phyloP scores from a whole-genome alignment of 2,797 vertebrate genomes.

The Danio choprae region DNA sequence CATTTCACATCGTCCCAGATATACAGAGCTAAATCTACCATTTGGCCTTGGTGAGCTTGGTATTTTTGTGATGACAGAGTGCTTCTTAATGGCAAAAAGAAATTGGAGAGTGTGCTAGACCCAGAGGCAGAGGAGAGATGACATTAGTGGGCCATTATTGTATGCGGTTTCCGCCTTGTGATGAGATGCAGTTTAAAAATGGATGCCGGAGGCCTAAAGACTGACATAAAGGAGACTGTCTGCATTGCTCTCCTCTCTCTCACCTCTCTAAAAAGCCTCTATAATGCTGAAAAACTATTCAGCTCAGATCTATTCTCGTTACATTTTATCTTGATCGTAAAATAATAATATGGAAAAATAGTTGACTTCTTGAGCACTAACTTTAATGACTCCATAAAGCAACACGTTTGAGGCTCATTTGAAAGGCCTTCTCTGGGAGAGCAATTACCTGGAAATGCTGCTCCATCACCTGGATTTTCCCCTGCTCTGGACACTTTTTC shows the following conservation, averaged over 20 bases:
- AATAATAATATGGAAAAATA: neutral
- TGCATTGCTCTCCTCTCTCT: neutral
- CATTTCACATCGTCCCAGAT: slow-evolving; percentile 22
- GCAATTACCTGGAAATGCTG: slow-evolving; percentile 91
- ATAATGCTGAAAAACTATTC: neutral
- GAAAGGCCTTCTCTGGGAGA: neutral
- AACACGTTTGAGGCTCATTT: neutral
- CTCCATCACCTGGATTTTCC: slow-evolving; percentile 95
- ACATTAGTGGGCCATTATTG: slow-evolving; percentile 38
- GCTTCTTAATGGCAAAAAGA: slow-evolving; percentile 31
- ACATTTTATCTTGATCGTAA: neutral
- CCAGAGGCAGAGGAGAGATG: slow-evolving; percentile 37
- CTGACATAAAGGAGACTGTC: slow-evolving; percentile 14
- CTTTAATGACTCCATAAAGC: neutral
- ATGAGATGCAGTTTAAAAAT: slow-evolving; percentile 30
- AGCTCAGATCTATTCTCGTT: neutral
- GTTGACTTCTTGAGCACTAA: neutral
- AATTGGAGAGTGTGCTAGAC: slow-evolving; percentile 1
- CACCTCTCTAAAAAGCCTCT: slow-evolving; percentile 8
- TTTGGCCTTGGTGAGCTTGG: slow-evolving; percentile 33
- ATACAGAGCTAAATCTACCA: slow-evolving; percentile 28
- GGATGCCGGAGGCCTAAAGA: slow-evolving; percentile 14
- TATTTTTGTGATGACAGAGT: slow-evolving; percentile 37
- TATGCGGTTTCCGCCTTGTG: slow-evolving; percentile 28
- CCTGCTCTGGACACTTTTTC: slow-evolving; percentile 95